Conservation (phyloP, 2,113 vertebrate species). For the Seriola aureovittata region DNA sequence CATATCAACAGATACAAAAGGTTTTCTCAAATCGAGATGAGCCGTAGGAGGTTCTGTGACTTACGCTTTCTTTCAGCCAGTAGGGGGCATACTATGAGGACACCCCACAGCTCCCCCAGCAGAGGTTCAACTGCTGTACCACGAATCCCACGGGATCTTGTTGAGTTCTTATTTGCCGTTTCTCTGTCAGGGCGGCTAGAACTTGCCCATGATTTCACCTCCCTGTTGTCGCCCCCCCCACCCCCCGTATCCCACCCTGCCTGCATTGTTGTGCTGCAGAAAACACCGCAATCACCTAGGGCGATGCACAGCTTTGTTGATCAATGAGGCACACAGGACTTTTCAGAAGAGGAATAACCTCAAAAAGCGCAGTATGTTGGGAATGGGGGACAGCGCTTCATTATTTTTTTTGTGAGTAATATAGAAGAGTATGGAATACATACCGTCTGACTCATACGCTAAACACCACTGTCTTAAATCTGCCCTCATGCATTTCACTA, state of each 20-base stretch:
- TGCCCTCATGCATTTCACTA: conserved; percentile 16
- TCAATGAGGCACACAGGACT: conserved; percentile 65
- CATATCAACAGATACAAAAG: conserved; percentile 14
- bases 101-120: conserved; percentile 40
- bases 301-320: conserved; percentile 74
- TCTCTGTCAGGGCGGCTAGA: conserved; percentile 14
- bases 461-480: conserved; percentile 28
- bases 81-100: conserved; percentile 53
- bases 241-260: conserved; percentile 46
- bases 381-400: conserved; percentile 50
- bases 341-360: conserved; percentile 59
- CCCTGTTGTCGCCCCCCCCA: conserved; percentile 30
- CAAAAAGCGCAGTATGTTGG: conserved; percentile 47
- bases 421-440: conserved; percentile 32
- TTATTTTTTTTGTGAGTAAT: conserved; percentile 46
- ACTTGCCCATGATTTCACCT: conserved; percentile 70
- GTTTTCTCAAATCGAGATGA: conserved; percentile 30
- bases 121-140: conserved; percentile 60
- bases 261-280: conserved; percentile 57
- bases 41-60: conserved; percentile 40
- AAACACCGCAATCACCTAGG: conserved; percentile 70
- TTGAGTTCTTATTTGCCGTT: conserved; percentile 10
- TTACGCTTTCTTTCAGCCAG: conserved; percentile 46
- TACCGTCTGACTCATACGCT: conserved; percentile 3
- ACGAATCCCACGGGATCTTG: conserved; percentile 61